Evolutionary conservation across 2,113 vertebrate species (phyloP).

Genomic region (Ictalurus furcatus): DNA sequence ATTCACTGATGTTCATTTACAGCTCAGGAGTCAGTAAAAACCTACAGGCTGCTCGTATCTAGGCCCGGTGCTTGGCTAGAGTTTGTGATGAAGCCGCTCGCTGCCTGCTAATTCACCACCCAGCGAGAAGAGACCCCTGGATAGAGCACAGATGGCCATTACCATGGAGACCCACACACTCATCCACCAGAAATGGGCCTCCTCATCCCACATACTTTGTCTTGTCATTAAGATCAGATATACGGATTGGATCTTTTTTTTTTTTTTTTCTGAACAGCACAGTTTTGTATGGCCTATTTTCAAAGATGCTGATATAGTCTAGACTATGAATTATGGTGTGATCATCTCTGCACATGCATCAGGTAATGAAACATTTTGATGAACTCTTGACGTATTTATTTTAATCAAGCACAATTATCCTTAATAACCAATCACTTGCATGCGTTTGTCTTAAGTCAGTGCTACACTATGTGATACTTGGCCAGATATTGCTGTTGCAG

Average conservation of each 20-base stretch:
- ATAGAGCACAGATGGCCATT: conserved; percentile 51
- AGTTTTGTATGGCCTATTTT: background rate
- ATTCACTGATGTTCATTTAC: conserved; percentile 4
- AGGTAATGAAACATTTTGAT: background rate
- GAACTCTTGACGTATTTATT: background rate
- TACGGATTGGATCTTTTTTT: background rate
- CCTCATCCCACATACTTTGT: background rate
- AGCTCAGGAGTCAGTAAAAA: background rate
- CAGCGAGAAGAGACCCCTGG: conserved; percentile 44
- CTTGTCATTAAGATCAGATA: background rate
- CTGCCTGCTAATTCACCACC: conserved; percentile 39
- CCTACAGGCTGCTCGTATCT: background rate
- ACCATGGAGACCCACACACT: conserved; percentile 46
- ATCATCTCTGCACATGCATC: background rate
- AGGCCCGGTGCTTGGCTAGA: conserved; percentile 27
- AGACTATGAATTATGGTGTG: too few species aligned
- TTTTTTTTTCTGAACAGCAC: background rate
- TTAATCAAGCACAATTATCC: background rate
- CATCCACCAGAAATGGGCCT: conserved; percentile 32
- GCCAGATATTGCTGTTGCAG: too few species aligned
- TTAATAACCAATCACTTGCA: background rate
- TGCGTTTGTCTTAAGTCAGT: background rate
- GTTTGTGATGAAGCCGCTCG: conserved; percentile 17
- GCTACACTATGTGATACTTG: background rate
- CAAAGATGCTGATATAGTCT: background rate